Conservation (phyloP, 2,113 vertebrate genomes). For the Otolemur garnettii region DNA sequence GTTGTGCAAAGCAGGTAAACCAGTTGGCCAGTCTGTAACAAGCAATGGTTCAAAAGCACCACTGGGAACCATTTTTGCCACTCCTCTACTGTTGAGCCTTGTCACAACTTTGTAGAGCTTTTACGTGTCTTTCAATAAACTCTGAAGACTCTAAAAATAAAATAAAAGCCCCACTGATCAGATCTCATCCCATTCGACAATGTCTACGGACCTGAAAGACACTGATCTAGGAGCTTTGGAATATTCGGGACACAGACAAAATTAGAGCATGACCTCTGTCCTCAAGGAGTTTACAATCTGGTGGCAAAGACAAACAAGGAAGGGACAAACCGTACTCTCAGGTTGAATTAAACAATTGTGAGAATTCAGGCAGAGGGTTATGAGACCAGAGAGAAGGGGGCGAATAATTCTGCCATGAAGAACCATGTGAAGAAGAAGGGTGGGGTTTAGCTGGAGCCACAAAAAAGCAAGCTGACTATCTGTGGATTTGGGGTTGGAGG, state of each 20-base stretch:
- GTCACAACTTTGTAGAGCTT: too few species aligned
- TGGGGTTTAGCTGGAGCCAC: neutral
- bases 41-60: neutral
- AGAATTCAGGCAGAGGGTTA: neutral
- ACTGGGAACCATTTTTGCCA: too few species aligned
- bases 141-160: too few species aligned
- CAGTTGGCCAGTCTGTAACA: neutral
- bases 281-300: neutral
- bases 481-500: neutral
- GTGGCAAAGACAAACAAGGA: neutral
- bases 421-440: neutral
- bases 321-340: neutral
- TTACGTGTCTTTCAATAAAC: too few species aligned
- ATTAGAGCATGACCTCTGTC: neutral
- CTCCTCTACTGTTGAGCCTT: too few species aligned
- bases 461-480: neutral
- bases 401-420: neutral
- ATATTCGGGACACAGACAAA: neutral
- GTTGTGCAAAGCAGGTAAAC: conserved; percentile 2
- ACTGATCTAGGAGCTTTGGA: neutral
- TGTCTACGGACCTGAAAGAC: neutral
- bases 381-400: neutral
- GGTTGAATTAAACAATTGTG: neutral
- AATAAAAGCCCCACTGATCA: too few species aligned
- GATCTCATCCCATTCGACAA: neutral